A percentile compares a stretch with the other conserved stretches of the same genome.
phyloP scores from a whole-genome alignment of 2,888 invertebrate species.

The Clivina fossor region DNA sequence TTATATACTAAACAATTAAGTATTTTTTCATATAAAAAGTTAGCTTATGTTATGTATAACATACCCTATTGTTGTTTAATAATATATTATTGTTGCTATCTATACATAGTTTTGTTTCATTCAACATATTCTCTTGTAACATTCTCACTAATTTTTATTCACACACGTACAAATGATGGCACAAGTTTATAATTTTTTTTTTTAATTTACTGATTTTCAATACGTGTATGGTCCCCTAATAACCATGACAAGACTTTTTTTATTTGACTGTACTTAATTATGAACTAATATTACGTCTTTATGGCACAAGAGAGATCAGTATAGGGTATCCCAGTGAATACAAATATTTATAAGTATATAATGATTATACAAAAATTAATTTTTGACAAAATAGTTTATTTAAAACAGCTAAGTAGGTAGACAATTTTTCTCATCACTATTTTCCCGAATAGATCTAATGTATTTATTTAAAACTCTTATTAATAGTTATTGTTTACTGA shows the following conservation, averaged over 20 bases:
- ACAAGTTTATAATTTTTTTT: slow-evolving; percentile 11
- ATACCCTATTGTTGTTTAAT: slow-evolving; percentile 21
- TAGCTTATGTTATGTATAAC: slow-evolving; percentile 21
- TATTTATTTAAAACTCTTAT: no score
- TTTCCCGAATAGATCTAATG: no score
- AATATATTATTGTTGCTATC: slow-evolving; percentile 28
- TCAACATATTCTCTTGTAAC: background rate
- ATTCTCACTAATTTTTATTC: slow-evolving; percentile 11
- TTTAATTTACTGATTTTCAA: slow-evolving; percentile 13
- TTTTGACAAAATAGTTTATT: no score
- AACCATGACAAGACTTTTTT: background rate
- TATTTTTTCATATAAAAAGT: slow-evolving; percentile 28
- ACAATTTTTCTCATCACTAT: no score
- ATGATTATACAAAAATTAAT: no score
- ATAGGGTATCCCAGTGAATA: no score
- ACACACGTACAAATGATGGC: slow-evolving; percentile 18
- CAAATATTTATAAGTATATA: no score
- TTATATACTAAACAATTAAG: slow-evolving; percentile 23
- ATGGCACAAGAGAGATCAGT: slow-evolving; percentile 27
- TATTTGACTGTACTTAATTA: slow-evolving; percentile 19
- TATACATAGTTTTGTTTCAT: slow-evolving; percentile 19
- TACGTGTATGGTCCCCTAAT: slow-evolving; percentile 19
- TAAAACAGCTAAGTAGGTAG: no score
- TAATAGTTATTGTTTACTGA: no score
- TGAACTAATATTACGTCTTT: slow-evolving; percentile 16